These are phyloP conservation scores for Montipora sp. DNA, from an alignment of 64 coral and sea anemone genomes.

Conservation along the genomic window DNA sequence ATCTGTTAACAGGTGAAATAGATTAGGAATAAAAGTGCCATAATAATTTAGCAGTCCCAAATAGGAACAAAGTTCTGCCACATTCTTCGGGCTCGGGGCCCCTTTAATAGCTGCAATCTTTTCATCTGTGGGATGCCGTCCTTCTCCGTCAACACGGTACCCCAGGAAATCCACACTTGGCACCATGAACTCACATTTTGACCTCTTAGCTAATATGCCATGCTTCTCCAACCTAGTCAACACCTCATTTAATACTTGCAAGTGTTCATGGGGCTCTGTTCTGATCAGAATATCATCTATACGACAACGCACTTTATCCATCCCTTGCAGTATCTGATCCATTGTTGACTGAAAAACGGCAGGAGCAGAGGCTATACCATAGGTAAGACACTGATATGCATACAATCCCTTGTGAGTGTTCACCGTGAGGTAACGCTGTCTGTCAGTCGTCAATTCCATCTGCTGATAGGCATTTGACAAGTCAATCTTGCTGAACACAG, in stretches of 20 bases:
- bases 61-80: no score
- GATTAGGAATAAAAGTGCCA: no score
- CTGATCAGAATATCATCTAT: slow-evolving; percentile 66
- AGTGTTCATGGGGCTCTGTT: slow-evolving; percentile 44
- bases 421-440: slow-evolving; percentile 55
- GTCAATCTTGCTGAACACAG: no score
- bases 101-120: slow-evolving; percentile 12
- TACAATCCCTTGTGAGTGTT: slow-evolving; percentile 59
- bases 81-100: no score
- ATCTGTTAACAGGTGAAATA: no score
- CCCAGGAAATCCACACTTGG: slow-evolving; percentile 24
- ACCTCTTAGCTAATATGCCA: slow-evolving; percentile 34
- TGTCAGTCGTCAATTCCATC: slow-evolving; percentile 38
- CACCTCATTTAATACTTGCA: slow-evolving; percentile 62
- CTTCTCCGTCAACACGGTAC: slow-evolving; percentile 28
- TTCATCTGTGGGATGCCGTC: slow-evolving; percentile 57
- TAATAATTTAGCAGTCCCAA: no score
- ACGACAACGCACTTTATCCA: slow-evolving; percentile 10
- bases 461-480: slow-evolving; percentile 54
- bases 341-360: slow-evolving; percentile 34
- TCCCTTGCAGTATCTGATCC: no score
- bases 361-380: slow-evolving; percentile 57
- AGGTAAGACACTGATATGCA: slow-evolving; percentile 59
- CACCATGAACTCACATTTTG: no score
- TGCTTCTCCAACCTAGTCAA: slow-evolving; percentile 29